Evolutionary conservation across 2,888 invertebrate species (phyloP), one percentile per base, ranked within the genome.

Genomic region (Calephelis perditalis): DNA sequence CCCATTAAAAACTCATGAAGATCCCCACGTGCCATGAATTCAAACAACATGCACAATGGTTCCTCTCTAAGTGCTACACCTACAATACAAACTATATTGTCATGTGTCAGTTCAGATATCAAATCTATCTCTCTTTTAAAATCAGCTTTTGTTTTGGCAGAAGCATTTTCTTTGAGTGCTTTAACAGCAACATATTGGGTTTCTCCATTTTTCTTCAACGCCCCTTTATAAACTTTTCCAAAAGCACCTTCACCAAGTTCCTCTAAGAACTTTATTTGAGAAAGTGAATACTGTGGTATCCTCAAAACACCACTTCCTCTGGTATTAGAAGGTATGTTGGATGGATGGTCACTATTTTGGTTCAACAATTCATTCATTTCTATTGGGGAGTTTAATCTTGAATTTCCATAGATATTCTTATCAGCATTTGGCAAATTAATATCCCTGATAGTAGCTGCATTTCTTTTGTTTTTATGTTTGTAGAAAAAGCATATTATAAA

Each of bases 1-100:
- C 95, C 93, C 75, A 98, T 96, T 35, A 99, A 91, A 85, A 98
- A 99, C 82, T 99, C 99, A 78, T 99, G 99, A 59, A 99, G 91
- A 83, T 99, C 99, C 0, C 99, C 99, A 81, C 97, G 94, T 0
- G 96, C 96, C 98, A 99, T 99, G 78, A 97, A 98, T 82, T 99
- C 99, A 85, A 99, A 99, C 35, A 99, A 88, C 97, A 99, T 98
- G 77, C 98, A 98, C 80, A 96, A 92, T 0, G 98, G 98, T 75
- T 97, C 96, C 72, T 96, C 96, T 72, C 96, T 95, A 64, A 97
- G 92, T 62, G 97, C 96, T 8, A 98, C 97, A 0, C 98, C 99
- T 63, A 99, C 92, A 69, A 99, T 94, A 82, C 98, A 97, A 54
- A 99, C 97, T 72, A 99, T 97, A 81, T 99, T 98, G 1, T 97